A percentile compares a stretch with the other conserved stretches of the same genome.
Evolutionary conservation across 2,113 vertebrate genomes (phyloP).

Genomic region (Tretioscincus oriximinensis): DNA sequence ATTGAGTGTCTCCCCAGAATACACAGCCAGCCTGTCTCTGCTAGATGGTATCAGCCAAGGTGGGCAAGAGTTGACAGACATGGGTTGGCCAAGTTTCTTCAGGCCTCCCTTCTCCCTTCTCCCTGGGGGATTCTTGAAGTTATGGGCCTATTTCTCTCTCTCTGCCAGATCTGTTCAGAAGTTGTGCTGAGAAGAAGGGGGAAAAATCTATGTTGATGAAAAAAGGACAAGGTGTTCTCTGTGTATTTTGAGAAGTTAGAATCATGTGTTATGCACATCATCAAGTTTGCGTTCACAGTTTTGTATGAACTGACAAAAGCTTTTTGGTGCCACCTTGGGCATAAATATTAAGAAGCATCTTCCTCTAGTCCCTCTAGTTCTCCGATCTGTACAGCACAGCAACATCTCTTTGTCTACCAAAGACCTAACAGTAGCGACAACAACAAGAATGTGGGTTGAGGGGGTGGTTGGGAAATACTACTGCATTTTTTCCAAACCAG

Average conservation of each 20-base stretch:
- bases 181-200: not conserved
- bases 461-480: not conserved
- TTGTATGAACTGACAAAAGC: constrained; percentile 19
- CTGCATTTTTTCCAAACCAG: fast-evolving
- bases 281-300: constrained; percentile 7
- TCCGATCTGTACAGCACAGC: constrained; percentile 1
- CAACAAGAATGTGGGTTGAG: not conserved
- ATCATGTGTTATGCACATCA: not conserved
- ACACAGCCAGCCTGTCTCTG: not conserved
- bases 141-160: not conserved
- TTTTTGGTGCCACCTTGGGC: not conserved
- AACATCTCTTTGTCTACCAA: not conserved
- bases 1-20: not conserved
- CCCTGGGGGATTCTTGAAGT: not conserved
- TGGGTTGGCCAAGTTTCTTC: not conserved
- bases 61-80: not conserved
- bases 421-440: not conserved
- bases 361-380: not conserved
- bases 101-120: not conserved
- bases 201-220: not conserved
- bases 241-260: constrained; percentile 2
- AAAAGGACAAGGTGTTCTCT: constrained; percentile 17
- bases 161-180: not conserved
- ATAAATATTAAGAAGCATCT: not conserved
- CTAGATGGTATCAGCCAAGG: not conserved